Base-by-base conservation (phyloP, 2,888 invertebrate species). In the Calliopum simillimum region DNA sequence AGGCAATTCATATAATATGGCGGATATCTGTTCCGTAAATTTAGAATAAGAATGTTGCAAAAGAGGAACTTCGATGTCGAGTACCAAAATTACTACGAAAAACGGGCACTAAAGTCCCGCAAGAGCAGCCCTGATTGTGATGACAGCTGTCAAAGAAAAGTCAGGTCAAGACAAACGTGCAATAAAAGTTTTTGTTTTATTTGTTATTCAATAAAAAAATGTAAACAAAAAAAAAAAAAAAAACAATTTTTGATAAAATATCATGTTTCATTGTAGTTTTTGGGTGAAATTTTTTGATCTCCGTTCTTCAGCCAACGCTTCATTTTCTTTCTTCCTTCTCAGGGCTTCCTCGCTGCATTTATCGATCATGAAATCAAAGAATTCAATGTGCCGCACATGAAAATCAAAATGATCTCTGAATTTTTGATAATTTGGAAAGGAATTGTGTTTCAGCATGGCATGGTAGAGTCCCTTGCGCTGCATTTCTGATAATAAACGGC, bases 391-490 rank as follows among this genome's bases (percentile, higher is more conserved):
- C 5, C 76, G 74, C 2, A 82, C 79, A 70, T 82, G 76, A 14
- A 69, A 63, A 16, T 70, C 67, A 71, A 77, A 82, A 2, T 71
- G 13, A 49, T 78, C 58, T 46, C 23, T 75, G 63, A 82, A 83
- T 68, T 77, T 76, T 55, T 77, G 77, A 71, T 81, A 83, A 21
- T 79, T 79, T 0, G 82, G 82, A 73, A 79, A 83, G 8, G 75
- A 79, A 21, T 79, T 78, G 71, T 83, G 80, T 64, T 75, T 78
- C 1, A 79, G 72, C 83, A 83, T 83, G 8, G 82, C 83, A 51
- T 75, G 62, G 64, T 83, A 83, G 0, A 83, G 75, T 3, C 79
- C 79, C 12, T 76, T 72, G 3, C 82, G 81, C 65, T 82, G 82
- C 33, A 79, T 77, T 53, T 81, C 80, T 23, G 71, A 61, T 19